These are phyloP conservation scores for Tetragonula carbonaria DNA, from an alignment of 2,888 invertebrate species.

Conservation along the genomic window DNA sequence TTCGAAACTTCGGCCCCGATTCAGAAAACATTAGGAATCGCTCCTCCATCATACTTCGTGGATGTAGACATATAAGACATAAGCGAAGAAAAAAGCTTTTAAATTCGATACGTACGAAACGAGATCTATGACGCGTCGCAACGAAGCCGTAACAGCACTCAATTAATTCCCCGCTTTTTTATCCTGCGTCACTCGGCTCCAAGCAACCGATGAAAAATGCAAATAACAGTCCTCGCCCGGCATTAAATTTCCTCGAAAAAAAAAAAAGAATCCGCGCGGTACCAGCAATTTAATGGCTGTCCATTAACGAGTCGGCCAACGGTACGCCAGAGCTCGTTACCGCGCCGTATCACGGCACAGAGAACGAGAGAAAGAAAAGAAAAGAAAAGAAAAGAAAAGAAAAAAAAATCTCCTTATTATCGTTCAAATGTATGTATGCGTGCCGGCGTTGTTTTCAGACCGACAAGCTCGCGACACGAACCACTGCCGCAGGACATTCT, in stretches of 20 bases:
- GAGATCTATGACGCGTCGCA: neutral
- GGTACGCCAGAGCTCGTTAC: conserved; percentile 28
- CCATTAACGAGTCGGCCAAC: conserved; percentile 40
- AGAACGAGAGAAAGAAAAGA: too few species aligned
- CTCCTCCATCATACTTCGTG: too few species aligned
- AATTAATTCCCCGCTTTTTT: too few species aligned
- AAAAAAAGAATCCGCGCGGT: neutral
- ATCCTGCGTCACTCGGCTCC: neutral
- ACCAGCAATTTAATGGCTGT: conserved; percentile 33
- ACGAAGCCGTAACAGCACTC: neutral
- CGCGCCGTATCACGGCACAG: neutral
- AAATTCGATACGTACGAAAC: too few species aligned
- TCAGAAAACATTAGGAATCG: too few species aligned
- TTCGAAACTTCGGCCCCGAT: too few species aligned
- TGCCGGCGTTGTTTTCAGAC: conserved; percentile 83
- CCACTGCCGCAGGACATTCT: conserved; percentile 85
- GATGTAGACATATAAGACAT: too few species aligned
- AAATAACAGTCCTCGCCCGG: neutral
- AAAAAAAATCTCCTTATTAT: conserved; percentile 46
- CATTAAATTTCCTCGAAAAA: conserved; percentile 39
- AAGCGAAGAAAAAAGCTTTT: too few species aligned
- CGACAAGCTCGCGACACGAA: conserved; percentile 86
- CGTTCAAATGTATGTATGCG: conserved; percentile 15
- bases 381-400: neutral
- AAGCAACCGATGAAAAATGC: neutral